phyloP scores from a whole-genome alignment of 2,113 vertebrate genomes.

The Toxotes chatareus region DNA sequence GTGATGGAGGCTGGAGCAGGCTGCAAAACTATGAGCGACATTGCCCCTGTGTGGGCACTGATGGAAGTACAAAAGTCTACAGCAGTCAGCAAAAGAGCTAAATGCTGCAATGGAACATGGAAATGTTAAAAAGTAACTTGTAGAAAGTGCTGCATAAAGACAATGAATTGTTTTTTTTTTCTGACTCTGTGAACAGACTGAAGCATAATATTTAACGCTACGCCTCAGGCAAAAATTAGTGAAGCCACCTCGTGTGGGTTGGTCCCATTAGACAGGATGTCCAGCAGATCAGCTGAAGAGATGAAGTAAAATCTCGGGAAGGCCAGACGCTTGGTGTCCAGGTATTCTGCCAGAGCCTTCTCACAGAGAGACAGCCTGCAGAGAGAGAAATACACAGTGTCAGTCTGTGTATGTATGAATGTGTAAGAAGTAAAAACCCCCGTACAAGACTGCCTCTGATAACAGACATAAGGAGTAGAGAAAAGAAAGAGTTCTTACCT shows the following conservation, averaged over 20 bases:
- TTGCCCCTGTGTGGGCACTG: slow-evolving; percentile 67
- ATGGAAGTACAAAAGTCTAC: slow-evolving; percentile 32
- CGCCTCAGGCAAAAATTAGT: slow-evolving; percentile 21
- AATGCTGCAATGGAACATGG: slow-evolving; percentile 9
- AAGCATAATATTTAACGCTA: slow-evolving; percentile 22
- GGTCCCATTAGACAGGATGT: slow-evolving; percentile 95
- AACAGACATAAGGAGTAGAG: not conserved
- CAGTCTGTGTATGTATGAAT: not conserved
- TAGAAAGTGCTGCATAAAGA: slow-evolving; percentile 1
- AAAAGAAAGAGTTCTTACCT: slow-evolving; percentile 82
- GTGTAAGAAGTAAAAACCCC: not conserved
- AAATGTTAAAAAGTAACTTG: slow-evolving; percentile 6
- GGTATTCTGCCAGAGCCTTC: slow-evolving; percentile 94
- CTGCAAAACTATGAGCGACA: slow-evolving; percentile 63
- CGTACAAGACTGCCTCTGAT: not conserved
- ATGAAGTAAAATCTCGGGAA: slow-evolving; percentile 98
- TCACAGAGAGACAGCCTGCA: slow-evolving; percentile 92
- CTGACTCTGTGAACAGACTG: slow-evolving; percentile 16
- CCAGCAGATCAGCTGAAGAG: slow-evolving; percentile 95
- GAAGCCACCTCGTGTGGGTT: slow-evolving; percentile 86
- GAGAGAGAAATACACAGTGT: slow-evolving; percentile 40
- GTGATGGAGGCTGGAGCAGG: slow-evolving; percentile 12
- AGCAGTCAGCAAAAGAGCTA: not conserved
- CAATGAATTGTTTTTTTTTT: not conserved
- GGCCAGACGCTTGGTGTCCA: slow-evolving; percentile 93